Conservation (phyloP, 2,113 vertebrate species). For the Atlantisia rogersi region DNA sequence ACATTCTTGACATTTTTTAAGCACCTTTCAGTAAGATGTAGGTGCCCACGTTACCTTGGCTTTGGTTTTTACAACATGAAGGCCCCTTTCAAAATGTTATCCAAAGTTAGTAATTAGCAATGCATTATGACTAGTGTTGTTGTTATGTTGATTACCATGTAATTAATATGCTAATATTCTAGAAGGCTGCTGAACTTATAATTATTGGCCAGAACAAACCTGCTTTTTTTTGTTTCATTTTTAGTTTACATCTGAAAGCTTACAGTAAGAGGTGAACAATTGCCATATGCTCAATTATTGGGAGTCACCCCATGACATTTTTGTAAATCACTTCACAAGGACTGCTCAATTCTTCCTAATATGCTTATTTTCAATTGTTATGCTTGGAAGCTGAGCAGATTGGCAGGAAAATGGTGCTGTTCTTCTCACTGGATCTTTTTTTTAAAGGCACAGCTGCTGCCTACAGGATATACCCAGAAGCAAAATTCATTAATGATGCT, state of each 20-base stretch:
- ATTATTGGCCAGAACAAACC: not conserved
- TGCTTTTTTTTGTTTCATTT: not conserved
- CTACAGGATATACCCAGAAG: conserved; percentile 11
- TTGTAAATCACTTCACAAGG: not conserved
- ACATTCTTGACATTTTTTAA: not conserved
- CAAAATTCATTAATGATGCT: conserved; percentile 16
- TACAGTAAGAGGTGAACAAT: conserved; percentile 5
- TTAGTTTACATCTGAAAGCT: conserved; percentile 5
- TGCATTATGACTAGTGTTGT: not conserved
- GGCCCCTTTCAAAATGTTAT: not conserved
- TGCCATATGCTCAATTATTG: not conserved
- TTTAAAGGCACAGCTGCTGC: conserved; percentile 8
- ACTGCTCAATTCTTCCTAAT: not conserved
- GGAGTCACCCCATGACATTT: not conserved
- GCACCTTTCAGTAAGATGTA: not conserved
- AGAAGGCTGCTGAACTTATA: not conserved
- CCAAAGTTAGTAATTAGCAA: not conserved
- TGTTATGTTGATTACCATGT: not conserved
- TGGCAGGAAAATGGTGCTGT: not conserved
- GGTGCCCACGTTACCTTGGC: not conserved
- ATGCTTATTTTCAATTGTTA: not conserved
- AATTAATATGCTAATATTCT: conserved; percentile 26
- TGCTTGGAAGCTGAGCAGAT: not conserved
- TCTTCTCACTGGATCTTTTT: not conserved
- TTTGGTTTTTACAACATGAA: not conserved